A percentile compares a stretch with the other conserved stretches of the same genome.
Evolutionary conservation across 2,888 invertebrate species (phyloP).

Genomic region (Thumatha senex): DNA sequence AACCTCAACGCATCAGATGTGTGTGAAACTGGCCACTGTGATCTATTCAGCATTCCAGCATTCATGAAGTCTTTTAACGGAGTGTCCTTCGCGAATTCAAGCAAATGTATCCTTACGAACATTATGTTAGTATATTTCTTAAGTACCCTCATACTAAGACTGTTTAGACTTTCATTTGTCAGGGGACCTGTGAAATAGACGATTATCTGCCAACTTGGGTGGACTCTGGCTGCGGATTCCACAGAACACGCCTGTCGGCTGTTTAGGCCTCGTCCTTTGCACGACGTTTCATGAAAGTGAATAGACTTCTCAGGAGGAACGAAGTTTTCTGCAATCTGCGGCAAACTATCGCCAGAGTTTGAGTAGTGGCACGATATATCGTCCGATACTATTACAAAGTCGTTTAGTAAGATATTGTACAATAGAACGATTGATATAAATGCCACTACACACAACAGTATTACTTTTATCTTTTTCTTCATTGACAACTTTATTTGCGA

Average conservation of each 20-base stretch:
- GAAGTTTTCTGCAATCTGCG: background rate
- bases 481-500: too few species aligned
- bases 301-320: slow-evolving; percentile 1
- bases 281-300: slow-evolving; percentile 10
- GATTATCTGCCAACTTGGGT: slow-evolving; percentile 6
- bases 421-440: too few species aligned
- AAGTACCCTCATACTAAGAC: slow-evolving; percentile 10
- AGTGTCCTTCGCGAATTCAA: slow-evolving; percentile 25
- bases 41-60: slow-evolving; percentile 10
- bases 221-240: slow-evolving; percentile 12
- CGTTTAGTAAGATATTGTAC: too few species aligned
- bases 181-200: slow-evolving; percentile 18
- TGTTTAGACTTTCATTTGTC: slow-evolving; percentile 3
- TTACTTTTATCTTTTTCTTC: too few species aligned
- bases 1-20: slow-evolving; percentile 33
- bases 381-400: background rate
- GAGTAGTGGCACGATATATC: slow-evolving; percentile 2
- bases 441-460: too few species aligned
- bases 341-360: background rate
- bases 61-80: slow-evolving; percentile 18
- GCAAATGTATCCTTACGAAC: slow-evolving; percentile 16
- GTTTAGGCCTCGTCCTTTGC: slow-evolving; percentile 1
- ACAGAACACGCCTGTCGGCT: slow-evolving; percentile 12
- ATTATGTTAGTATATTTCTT: slow-evolving; percentile 23
- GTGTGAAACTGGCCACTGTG: slow-evolving; percentile 20